Evolutionary conservation across 2,888 invertebrate genomes (phyloP).

Genomic region (Sceliomorpha sp.): DNA sequence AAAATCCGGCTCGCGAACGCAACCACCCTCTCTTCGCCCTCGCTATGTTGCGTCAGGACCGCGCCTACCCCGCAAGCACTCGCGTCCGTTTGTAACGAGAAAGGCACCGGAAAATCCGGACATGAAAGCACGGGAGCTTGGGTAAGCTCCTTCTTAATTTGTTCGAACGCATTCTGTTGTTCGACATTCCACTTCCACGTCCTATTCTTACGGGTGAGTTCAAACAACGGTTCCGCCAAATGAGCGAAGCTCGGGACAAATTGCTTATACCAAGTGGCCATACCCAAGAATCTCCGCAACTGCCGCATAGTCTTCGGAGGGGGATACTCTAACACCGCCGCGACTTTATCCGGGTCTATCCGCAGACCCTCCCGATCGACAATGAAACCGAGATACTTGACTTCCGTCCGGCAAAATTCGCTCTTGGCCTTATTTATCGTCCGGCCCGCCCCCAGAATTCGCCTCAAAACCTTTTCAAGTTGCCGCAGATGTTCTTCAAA

Average conservation of each 20-base stretch:
- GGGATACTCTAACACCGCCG: slow-evolving; percentile 47
- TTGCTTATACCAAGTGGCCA: slow-evolving; percentile 63
- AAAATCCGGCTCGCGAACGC: slow-evolving; percentile 49
- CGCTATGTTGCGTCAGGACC: slow-evolving; percentile 7
- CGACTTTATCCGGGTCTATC: background rate
- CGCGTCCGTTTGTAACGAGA: slow-evolving; percentile 4
- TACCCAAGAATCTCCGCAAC: slow-evolving; percentile 62
- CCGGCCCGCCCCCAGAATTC: no score
- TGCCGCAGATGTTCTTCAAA: slow-evolving; percentile 42
- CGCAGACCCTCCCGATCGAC: background rate
- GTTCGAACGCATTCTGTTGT: slow-evolving; percentile 2
- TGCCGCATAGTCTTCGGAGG: slow-evolving; percentile 49
- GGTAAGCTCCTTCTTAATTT: background rate
- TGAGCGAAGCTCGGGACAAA: slow-evolving; percentile 37
- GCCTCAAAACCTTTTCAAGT: no score
- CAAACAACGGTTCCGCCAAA: slow-evolving; percentile 1
- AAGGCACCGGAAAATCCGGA: slow-evolving; percentile 33
- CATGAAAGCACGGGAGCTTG: slow-evolving; percentile 37
- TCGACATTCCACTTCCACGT: background rate
- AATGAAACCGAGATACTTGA: slow-evolving; percentile 62
- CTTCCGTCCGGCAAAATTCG: slow-evolving; percentile 44
- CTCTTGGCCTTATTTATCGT: slow-evolving; percentile 44
- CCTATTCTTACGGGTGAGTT: background rate
- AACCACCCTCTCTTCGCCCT: slow-evolving; percentile 35
- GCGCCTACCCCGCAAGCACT: slow-evolving; percentile 16